Conservation (phyloP, 2,797 vertebrate species). For the Catostomus latipinnis region DNA sequence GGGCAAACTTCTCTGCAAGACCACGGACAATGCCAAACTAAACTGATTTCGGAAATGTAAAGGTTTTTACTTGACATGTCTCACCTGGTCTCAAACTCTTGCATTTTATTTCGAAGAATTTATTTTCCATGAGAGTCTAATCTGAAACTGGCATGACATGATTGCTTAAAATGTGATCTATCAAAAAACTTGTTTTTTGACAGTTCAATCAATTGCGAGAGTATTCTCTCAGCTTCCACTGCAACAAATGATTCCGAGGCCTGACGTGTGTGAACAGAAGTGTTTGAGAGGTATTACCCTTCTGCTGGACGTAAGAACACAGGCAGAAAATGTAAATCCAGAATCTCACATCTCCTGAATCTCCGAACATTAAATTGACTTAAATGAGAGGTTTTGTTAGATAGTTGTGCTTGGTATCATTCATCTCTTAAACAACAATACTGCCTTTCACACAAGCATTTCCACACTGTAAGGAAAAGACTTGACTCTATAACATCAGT, state of each 20-base stretch:
- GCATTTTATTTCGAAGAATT: conserved; percentile 43
- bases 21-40: conserved; percentile 4
- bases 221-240: conserved; percentile 42
- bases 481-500: not conserved
- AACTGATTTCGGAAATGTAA: not conserved
- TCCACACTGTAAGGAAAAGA: not conserved
- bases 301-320: conserved; percentile 63
- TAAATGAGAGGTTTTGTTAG: conserved; percentile 21
- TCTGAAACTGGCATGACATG: conserved; percentile 65
- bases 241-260: conserved; percentile 63
- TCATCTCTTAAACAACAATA: conserved; percentile 6
- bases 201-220: conserved; percentile 75
- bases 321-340: conserved; percentile 61
- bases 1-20: not conserved
- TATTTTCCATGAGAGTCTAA: conserved; percentile 52
- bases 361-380: conserved; percentile 25
- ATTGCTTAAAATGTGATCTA: conserved; percentile 77
- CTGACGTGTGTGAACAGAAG: conserved; percentile 49
- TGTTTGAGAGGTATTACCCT: conserved; percentile 61
- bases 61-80: not conserved
- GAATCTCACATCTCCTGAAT: conserved; percentile 17
- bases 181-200: conserved; percentile 68
- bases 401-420: conserved; percentile 2
- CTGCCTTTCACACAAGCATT: not conserved
- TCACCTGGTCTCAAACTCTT: conserved; percentile 1